A percentile compares a stretch with the other conserved stretches of the same genome.
Evolutionary conservation across 2,888 invertebrate species (phyloP).

Genomic region (Ligdia adustata): DNA sequence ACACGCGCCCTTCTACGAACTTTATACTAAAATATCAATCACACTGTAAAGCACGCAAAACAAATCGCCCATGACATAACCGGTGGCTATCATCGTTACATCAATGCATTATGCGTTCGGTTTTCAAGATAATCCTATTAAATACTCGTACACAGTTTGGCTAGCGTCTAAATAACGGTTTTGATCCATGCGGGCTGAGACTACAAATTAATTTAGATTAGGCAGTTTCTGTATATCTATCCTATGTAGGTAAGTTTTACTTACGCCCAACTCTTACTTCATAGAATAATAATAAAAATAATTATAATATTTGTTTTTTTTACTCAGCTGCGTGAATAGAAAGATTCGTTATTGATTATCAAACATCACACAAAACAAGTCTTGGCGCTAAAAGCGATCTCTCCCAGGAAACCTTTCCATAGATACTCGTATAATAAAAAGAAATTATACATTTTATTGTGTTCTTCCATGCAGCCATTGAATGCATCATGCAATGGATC

Average conservation of each 20-base stretch:
- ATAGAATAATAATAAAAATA: no score
- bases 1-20: constrained; percentile 23
- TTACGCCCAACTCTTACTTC: no score
- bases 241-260: constrained; percentile 4
- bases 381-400: no score
- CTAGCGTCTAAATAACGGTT: not conserved
- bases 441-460: no score
- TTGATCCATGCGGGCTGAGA: constrained; percentile 14
- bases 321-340: no score
- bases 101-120: constrained; percentile 25
- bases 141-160: constrained; percentile 10
- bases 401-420: no score
- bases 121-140: constrained; percentile 31
- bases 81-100: constrained; percentile 31
- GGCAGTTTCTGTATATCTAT: constrained; percentile 10
- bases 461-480: no score
- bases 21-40: constrained; percentile 20
- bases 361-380: no score
- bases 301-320: no score
- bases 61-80: constrained; percentile 41
- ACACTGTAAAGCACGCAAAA: constrained; percentile 25
- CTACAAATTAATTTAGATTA: constrained; percentile 24
- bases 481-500: no score
- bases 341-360: no score
- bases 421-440: no score